Evolutionary conservation across 2,797 vertebrate genomes (phyloP), one percentile per base, ranked within the genome.

Genomic region (Characodon lateralis): DNA sequence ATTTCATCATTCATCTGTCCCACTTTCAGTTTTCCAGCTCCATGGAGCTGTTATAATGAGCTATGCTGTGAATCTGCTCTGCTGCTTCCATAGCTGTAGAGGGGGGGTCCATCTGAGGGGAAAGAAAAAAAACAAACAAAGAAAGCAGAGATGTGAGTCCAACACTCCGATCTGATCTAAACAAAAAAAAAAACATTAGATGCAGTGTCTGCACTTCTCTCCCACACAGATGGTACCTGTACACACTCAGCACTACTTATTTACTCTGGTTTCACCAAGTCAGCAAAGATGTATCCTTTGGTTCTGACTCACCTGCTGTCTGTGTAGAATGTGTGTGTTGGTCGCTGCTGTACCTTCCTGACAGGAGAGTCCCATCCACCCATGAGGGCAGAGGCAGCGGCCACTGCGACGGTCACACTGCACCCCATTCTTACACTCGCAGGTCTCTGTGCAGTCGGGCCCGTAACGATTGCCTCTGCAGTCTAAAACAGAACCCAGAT

Each of bases 401-500:
- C 98, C 98, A 0, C 85, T 98, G 22, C 82, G 87, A 0, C 89
- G 82, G 41, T 96, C 88, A 0, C 98, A 99, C 84, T 91, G 92
- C 0, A 95, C 93, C 7, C 94, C 95, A 13, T 95, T 89, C 46
- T 89, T 83, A 16, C 98, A 99, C 75, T 93, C 91, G 16, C 98
- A 99, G 66, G 8, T 69, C 90, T 97, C 89, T 0, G 84, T 59
- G 72, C 98, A 99, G 89, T 94, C 93, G 0, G 98, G 98, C 3
- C 98, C 98, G 0, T 93, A 99, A 5, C 1, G 91, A 76, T 86
- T 93, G 0, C 69, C 87, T n/a, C 35, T 93, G 91, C 98, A 99
- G 50, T 93, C 98, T 99, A 91, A 3, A 76, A 51, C 26, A 5
- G 72, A 73, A 78, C 65, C 13, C 48, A 14, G 59, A 9, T 78